Base-by-base conservation (phyloP, 2,888 invertebrate genomes). In the Andrena praecox region DNA sequence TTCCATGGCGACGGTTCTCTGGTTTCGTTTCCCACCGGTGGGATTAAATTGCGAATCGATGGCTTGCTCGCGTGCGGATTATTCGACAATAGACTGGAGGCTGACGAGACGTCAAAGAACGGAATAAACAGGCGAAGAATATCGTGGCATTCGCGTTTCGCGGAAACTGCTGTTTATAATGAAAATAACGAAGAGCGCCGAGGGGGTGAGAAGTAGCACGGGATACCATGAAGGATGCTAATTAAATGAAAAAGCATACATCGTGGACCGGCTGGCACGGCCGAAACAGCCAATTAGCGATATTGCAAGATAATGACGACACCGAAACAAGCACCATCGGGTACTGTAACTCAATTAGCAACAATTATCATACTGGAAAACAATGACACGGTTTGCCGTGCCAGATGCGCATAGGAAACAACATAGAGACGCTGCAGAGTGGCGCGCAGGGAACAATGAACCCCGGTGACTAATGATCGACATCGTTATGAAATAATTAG, bases 321-420 rank as follows among this genome's bases (percentile, higher is more conserved):
- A 63, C 52, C 62, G 62, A 54, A 42, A 63, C 69, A 63, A 33
- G 54, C 42, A 56, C 24, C 52, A 54, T 62, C 20, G 56, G 68
- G 31, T 24, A 48, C 29, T 62, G 62, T 76, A 62, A 33, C 50
- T 29, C 75, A 69, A 76, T 76, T 76, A 68, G 52, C 62, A 52
- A 59, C 20, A 20, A 70, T 48, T 60, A 70, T 59, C 29, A 50
- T 52, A 31, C 68, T 20, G 68, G 48, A 33, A 75, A 75, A 68
- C 60, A 68, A 80, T 64, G 64, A 54, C 52, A n/a, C 12, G 16
- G 1, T 8, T 31, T 33, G n/a, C 24, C 12, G 12, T 62, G 27
- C 8, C n/a, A 6, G 10, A 1, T 12, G 16, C 12, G 12, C 12
- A 64, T 20, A 12, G 64, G 42, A 64, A 27, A 27, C 16, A 12